Percentiles rank a stretch among this genome's conserved stretches.
Evolutionary conservation across 2,113 vertebrate genomes (phyloP).

Genomic region (Neofelis nebulosa): DNA sequence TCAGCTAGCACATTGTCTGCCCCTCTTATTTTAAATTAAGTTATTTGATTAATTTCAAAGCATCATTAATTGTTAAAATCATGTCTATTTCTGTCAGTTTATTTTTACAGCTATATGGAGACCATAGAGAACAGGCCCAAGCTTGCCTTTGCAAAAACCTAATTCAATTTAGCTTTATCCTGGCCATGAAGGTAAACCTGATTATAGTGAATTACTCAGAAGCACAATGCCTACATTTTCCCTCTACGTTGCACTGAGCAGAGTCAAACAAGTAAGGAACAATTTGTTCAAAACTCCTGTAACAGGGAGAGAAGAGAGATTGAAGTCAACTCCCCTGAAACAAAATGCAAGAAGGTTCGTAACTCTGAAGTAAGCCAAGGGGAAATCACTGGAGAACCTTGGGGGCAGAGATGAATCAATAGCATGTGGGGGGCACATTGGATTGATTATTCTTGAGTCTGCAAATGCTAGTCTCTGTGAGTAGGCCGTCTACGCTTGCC

Average conservation of each 20-base stretch:
- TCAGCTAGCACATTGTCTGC: not conserved
- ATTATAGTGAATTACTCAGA: not conserved
- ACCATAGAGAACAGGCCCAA: not conserved
- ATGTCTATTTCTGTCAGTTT: not conserved
- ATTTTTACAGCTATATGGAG: not conserved
- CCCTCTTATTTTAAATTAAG: not conserved
- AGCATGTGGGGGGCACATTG: not conserved
- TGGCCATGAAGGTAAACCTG: not conserved
- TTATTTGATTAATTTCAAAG: not conserved
- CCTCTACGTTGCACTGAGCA: not conserved
- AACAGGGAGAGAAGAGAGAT: not conserved
- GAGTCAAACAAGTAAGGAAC: not conserved
- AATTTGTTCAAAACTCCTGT: not conserved
- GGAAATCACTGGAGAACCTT: not conserved
- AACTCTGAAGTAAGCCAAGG: not conserved
- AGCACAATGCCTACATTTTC: not conserved
- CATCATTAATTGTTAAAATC: not conserved
- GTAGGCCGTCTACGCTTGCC: not conserved
- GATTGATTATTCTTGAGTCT: not conserved
- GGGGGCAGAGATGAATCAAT: not conserved
- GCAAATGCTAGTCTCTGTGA: not conserved
- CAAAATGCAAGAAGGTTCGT: not conserved
- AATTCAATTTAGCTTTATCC: not conserved
- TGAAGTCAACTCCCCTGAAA: not conserved
- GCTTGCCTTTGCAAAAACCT: not conserved